phyloP scores from a whole-genome alignment of 1,140 invertebrate genomes.

The Teleogryllus occipitalis region DNA sequence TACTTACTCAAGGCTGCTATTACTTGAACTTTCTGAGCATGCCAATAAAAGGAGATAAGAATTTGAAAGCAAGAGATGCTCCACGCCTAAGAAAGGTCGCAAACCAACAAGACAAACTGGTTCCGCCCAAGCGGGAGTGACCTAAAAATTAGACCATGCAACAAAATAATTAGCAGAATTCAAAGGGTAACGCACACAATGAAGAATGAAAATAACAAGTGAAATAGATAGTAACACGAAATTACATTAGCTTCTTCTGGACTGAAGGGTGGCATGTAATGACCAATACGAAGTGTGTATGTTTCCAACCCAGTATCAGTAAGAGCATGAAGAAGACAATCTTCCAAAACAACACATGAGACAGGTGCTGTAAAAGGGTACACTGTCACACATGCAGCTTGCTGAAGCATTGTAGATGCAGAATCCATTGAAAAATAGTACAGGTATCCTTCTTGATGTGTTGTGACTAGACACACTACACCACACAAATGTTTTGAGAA shows the following conservation, averaged over 20 bases:
- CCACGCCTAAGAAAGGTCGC: conserved; percentile 61
- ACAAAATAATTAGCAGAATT: neutral
- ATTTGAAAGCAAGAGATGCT: conserved; percentile 51
- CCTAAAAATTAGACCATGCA: neutral
- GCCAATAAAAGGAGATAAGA: conserved; percentile 56
- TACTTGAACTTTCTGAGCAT: conserved; percentile 44
- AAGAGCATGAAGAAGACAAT: conserved; percentile 61
- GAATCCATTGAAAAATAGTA: conserved; percentile 42
- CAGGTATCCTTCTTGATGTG: conserved; percentile 48
- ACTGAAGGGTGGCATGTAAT: conserved; percentile 30
- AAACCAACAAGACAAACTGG: conserved; percentile 63
- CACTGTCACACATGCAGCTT: conserved; percentile 23
- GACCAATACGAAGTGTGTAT: conserved; percentile 59
- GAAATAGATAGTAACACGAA: conserved; percentile 17
- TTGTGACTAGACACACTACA: conserved; percentile 40
- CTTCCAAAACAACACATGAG: conserved; percentile 53
- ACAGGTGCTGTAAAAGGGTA: conserved; percentile 67
- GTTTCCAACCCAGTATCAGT: conserved; percentile 70
- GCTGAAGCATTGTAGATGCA: conserved; percentile 21
- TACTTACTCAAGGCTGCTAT: conserved; percentile 33
- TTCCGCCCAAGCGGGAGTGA: conserved; percentile 40
- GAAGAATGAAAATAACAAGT: conserved; percentile 16
- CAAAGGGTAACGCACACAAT: too few species aligned
- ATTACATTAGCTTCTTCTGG: conserved; percentile 1
- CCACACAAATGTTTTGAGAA: neutral